Evolutionary conservation across 1,140 invertebrate species (phyloP).

Genomic region (Euwallacea similis): DNA sequence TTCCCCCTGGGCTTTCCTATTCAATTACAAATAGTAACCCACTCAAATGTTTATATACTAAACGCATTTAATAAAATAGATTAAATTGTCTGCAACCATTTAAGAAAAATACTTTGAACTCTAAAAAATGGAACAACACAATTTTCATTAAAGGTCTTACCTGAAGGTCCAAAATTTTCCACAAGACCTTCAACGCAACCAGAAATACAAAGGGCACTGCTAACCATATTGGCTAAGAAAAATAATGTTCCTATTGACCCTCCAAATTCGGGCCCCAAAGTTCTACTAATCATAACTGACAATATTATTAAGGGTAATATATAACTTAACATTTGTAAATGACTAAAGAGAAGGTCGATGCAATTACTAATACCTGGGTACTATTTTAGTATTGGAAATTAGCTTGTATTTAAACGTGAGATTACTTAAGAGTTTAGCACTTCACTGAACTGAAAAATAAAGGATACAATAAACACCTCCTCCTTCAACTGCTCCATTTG

Average conservation of each 20-base stretch:
- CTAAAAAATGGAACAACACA: neutral
- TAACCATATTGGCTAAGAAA: slow-evolving; percentile 95
- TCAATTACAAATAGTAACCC: too few relatives aligned
- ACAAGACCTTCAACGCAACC: slow-evolving; percentile 97
- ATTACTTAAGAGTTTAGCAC: too few relatives aligned
- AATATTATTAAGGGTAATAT: slow-evolving; percentile 9
- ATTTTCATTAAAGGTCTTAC: slow-evolving; percentile 52
- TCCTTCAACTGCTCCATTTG: slow-evolving; percentile 97
- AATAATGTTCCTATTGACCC: slow-evolving; percentile 95
- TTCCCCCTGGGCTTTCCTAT: neutral
- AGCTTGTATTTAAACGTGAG: too few relatives aligned
- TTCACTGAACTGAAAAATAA: slow-evolving; percentile 48
- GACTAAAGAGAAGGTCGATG: too few relatives aligned
- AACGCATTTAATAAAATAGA: too few relatives aligned
- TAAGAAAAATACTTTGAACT: neutral
- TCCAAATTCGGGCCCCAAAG: slow-evolving; percentile 94
- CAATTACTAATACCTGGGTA: too few relatives aligned
- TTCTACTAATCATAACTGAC: slow-evolving; percentile 94
- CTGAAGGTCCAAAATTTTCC: slow-evolving; percentile 90
- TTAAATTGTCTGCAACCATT: neutral
- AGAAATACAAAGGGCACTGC: slow-evolving; percentile 89
- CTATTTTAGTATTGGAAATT: too few relatives aligned
- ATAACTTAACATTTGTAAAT: neutral
- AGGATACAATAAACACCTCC: slow-evolving; percentile 99
- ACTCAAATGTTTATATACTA: too few relatives aligned